phyloP scores from a whole-genome alignment of 1,140 invertebrate species.

The Neodiprion virginianus region DNA sequence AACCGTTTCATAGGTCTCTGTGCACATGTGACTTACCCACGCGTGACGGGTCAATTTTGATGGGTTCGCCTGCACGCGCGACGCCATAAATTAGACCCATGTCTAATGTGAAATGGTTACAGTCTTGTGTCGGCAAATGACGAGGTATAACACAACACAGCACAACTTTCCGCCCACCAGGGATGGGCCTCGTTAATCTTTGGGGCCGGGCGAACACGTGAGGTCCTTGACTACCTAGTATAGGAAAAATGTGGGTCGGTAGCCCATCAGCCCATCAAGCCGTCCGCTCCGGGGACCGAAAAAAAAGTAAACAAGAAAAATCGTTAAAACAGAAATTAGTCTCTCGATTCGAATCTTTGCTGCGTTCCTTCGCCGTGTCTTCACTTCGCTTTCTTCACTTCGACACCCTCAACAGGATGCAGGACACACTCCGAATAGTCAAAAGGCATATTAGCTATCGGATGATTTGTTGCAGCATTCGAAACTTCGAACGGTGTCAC shows the following conservation, averaged over 20 bases:
- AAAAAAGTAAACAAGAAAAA: slow-evolving; percentile 3
- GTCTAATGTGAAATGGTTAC: not conserved
- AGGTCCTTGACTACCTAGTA: not conserved
- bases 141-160: not conserved
- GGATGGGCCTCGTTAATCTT: not conserved
- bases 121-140: not conserved
- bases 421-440: too few relatives aligned
- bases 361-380: too few relatives aligned
- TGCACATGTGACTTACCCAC: too few relatives aligned
- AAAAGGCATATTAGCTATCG: too few relatives aligned
- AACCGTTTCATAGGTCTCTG: too few relatives aligned
- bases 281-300: not conserved
- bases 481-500: too few relatives aligned
- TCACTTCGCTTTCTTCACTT: too few relatives aligned
- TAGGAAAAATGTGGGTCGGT: not conserved
- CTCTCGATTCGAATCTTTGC: not conserved
- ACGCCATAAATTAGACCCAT: not conserved
- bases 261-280: not conserved
- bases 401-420: too few relatives aligned
- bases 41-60: not conserved
- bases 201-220: not conserved
- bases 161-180: not conserved
- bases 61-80: not conserved
- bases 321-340: not conserved
- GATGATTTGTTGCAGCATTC: too few relatives aligned